A percentile compares a stretch with the other conserved stretches of the same genome.
These are phyloP conservation scores for Dicentrarchus labrax DNA, from an alignment of 2,113 vertebrate species.

Conservation along the genomic window DNA sequence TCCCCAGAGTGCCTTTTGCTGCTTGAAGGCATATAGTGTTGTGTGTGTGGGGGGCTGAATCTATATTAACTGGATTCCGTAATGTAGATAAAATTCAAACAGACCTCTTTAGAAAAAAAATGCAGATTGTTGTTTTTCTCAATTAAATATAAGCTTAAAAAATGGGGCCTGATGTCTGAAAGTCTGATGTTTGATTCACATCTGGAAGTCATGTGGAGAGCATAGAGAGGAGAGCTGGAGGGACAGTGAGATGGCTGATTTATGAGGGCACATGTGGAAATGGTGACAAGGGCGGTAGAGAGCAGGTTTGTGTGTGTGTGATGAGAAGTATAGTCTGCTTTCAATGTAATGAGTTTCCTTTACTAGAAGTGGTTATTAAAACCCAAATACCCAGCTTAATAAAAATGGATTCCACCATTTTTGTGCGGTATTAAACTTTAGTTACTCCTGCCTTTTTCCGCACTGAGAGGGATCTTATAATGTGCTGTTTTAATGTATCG, in stretches of 20 bases:
- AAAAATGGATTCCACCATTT: constrained; percentile 10
- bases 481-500: constrained; percentile 61
- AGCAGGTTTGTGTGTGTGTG: constrained; percentile 3
- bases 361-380: background rate
- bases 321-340: background rate
- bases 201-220: constrained; percentile 58
- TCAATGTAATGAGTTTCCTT: background rate
- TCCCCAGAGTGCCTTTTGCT: constrained; percentile 36
- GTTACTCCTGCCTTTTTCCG: background rate
- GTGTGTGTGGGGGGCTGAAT: constrained; percentile 4
- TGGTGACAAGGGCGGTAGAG: constrained; percentile 25
- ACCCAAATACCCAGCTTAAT: background rate
- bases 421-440: constrained; percentile 23
- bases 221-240: constrained; percentile 11
- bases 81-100: constrained; percentile 32
- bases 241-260: constrained; percentile 56
- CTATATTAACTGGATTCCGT: constrained; percentile 32
- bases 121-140: background rate
- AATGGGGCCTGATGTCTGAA: constrained; percentile 37
- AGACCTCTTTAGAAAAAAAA: background rate
- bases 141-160: constrained; percentile 38
- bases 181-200: constrained; percentile 18
- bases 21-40: constrained; percentile 45
- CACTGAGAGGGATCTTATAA: constrained; percentile 32
- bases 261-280: constrained; percentile 63